These are phyloP conservation scores for Microchrysa polita DNA, from an alignment of 2,888 invertebrate genomes.

Conservation along the genomic window DNA sequence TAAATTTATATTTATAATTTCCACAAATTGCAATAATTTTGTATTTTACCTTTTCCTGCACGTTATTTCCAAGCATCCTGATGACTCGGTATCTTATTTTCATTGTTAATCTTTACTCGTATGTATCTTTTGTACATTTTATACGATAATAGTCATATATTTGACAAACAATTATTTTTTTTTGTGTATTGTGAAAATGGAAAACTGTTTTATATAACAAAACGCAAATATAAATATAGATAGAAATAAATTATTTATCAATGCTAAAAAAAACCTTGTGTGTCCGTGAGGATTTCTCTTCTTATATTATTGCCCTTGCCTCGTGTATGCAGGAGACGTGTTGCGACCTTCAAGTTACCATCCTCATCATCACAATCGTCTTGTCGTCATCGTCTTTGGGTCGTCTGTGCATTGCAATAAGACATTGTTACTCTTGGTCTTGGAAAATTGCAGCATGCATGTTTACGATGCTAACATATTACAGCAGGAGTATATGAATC, in stretches of 20 bases:
- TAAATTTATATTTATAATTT: no score
- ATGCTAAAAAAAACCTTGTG: no score
- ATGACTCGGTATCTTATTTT: not conserved
- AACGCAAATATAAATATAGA: not conserved
- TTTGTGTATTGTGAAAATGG: no score
- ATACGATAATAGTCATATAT: no score
- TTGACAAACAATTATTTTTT: no score
- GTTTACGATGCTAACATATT: not conserved
- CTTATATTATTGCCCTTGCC: no score
- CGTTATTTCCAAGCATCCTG: not conserved
- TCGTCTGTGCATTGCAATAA: not conserved
- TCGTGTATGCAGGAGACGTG: not conserved
- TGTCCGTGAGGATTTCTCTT: constrained; percentile 21
- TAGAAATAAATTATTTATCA: constrained; percentile 22
- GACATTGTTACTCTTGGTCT: no score
- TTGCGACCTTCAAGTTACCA: constrained; percentile 10
- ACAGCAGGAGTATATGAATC: not conserved
- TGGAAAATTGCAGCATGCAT: no score
- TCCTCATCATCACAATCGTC: no score
- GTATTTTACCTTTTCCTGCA: not conserved
- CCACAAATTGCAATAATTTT: not conserved
- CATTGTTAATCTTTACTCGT: not conserved
- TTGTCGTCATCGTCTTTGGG: not conserved
- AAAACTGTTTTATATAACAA: no score
- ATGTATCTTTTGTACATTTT: constrained; percentile 5